phyloP scores from a whole-genome alignment of 2,113 vertebrate species.

The Strix uralensis region DNA sequence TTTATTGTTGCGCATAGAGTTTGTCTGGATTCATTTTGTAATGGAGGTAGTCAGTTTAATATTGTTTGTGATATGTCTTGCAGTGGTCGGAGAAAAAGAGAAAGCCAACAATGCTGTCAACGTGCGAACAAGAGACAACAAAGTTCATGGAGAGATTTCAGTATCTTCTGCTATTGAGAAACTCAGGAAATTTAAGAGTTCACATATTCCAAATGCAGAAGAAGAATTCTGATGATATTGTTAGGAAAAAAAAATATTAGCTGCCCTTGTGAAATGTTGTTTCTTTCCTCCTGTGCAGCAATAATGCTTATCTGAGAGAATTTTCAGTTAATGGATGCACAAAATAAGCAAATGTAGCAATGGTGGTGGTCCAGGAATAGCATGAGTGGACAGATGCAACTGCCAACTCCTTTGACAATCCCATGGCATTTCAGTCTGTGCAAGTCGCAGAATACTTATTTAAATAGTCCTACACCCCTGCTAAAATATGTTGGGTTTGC shows the following conservation, averaged over 20 bases:
- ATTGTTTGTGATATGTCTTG: conserved; percentile 1
- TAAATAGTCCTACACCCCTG: not conserved
- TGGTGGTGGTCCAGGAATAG: not conserved
- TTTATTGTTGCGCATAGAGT: not conserved
- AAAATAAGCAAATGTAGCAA: not conserved
- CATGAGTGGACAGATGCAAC: not conserved
- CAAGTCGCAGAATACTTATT: not conserved
- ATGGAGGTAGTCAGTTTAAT: not conserved
- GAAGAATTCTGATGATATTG: conserved; percentile 83
- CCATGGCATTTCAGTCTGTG: not conserved
- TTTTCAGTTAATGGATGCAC: not conserved
- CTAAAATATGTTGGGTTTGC: not conserved
- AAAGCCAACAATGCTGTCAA: conserved; percentile 83
- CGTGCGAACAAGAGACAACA: conserved; percentile 93
- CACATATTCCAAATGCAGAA: conserved; percentile 79
- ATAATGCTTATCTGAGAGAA: not conserved
- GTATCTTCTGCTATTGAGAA: conserved; percentile 81
- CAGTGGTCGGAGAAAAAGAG: conserved; percentile 97
- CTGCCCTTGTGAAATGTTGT: not conserved
- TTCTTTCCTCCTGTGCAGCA: not conserved
- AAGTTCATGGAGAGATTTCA: conserved; percentile 86
- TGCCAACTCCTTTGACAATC: not conserved
- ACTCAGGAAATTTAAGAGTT: conserved; percentile 81
- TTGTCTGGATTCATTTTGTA: not conserved
- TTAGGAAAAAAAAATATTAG: not conserved